Conservation (phyloP, 2,888 invertebrate species). For the Rotaria macrura region DNA sequence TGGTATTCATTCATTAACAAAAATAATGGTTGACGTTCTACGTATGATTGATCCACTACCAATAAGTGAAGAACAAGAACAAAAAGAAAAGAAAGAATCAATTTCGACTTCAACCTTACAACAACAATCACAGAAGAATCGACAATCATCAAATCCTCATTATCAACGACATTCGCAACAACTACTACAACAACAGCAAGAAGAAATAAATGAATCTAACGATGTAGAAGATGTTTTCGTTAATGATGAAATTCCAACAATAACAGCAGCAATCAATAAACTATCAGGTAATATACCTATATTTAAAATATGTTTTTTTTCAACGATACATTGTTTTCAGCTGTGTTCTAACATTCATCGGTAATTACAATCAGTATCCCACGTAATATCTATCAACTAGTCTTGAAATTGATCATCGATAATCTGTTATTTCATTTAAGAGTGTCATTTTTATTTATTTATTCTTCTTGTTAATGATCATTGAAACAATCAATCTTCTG, state of each 20-base stretch:
- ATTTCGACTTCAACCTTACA: not conserved
- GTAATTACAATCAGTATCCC: too few relatives aligned
- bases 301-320: too few relatives aligned
- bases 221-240: not conserved
- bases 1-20: conserved; percentile 1
- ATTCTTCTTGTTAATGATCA: too few relatives aligned
- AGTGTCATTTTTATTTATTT: too few relatives aligned
- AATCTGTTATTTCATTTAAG: too few relatives aligned
- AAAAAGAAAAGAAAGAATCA: not conserved
- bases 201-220: not conserved
- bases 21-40: conserved; percentile 6
- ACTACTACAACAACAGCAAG: not conserved
- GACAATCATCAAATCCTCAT: not conserved
- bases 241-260: not conserved
- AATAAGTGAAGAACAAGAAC: not conserved
- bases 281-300: not conserved
- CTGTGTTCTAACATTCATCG: too few relatives aligned
- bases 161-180: not conserved
- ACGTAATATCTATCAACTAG: too few relatives aligned
- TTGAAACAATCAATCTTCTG: too few relatives aligned
- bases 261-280: not conserved
- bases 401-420: too few relatives aligned
- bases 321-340: too few relatives aligned
- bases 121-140: not conserved
- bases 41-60: not conserved